Conservation (phyloP, 2,888 invertebrate genomes). For the Megalurothrips usitatus region DNA sequence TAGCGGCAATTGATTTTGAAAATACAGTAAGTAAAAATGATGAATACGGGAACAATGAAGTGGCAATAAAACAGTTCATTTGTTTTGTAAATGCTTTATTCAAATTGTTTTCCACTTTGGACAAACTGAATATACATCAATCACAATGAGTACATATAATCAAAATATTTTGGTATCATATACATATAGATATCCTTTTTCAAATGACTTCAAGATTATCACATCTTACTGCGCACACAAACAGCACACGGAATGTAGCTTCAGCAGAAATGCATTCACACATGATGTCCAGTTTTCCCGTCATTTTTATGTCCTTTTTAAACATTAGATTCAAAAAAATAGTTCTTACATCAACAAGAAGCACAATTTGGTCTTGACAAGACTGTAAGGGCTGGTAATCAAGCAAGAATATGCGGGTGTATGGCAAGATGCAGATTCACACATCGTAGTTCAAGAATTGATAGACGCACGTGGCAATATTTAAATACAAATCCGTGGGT, state of each 20-base stretch:
- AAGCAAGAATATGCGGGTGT: neutral
- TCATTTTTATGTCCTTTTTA: too few species aligned
- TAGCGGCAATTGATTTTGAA: too few species aligned
- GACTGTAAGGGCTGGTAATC: neutral
- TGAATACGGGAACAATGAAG: neutral
- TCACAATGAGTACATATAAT: slow-evolving; percentile 22
- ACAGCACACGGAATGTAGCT: slow-evolving; percentile 7
- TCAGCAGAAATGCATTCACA: neutral
- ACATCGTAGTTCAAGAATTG: too few species aligned
- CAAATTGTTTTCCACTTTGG: slow-evolving; percentile 1
- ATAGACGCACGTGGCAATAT: too few species aligned
- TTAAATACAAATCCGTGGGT: too few species aligned
- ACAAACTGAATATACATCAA: slow-evolving; percentile 14
- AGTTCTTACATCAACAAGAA: neutral
- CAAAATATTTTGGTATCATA: slow-evolving; percentile 27
- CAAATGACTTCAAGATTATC: slow-evolving; percentile 19
- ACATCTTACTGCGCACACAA: neutral
- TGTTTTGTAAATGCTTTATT: neutral
- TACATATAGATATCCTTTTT: neutral
- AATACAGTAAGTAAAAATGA: too few species aligned
- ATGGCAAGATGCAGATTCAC: too few species aligned
- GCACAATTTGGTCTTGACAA: neutral
- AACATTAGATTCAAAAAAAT: neutral
- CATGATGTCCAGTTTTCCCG: neutral
- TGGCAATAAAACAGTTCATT: neutral